Conservation (phyloP, 2,888 invertebrate species). For the Strigamia crassipes region DNA sequence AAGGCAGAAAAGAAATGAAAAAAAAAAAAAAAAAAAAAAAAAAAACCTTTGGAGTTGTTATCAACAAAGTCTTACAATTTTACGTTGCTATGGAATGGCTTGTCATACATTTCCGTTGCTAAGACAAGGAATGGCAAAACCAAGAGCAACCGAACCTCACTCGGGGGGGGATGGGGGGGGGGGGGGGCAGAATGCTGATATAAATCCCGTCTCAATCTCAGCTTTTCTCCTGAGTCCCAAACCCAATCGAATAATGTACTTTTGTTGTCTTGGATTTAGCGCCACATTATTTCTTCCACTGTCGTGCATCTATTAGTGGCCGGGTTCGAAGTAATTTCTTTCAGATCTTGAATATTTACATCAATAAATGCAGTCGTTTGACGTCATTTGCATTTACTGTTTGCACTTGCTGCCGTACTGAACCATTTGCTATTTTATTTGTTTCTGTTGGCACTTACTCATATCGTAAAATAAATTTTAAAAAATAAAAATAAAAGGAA, state of each 20-base stretch:
- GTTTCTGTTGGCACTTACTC: background rate
- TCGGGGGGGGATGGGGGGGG: no score
- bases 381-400: background rate
- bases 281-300: no score
- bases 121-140: background rate
- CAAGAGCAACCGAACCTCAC: no score
- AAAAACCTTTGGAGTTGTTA: background rate
- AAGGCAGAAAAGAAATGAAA: background rate
- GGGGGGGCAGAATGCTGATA: no score
- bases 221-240: no score
- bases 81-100: background rate
- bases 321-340: no score
- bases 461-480: no score
- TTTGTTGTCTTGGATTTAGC: no score
- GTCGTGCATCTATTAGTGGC: no score
- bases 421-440: background rate
- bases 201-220: no score
- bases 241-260: no score
- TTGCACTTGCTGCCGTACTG: background rate
- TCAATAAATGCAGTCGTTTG: background rate
- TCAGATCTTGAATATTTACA: no score
- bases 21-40: background rate
- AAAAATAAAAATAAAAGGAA: background rate
- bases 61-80: background rate
- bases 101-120: background rate